These are phyloP conservation scores for Lepisosteus oculatus DNA, from an alignment of 2,113 vertebrate genomes.

Conservation along the genomic window DNA sequence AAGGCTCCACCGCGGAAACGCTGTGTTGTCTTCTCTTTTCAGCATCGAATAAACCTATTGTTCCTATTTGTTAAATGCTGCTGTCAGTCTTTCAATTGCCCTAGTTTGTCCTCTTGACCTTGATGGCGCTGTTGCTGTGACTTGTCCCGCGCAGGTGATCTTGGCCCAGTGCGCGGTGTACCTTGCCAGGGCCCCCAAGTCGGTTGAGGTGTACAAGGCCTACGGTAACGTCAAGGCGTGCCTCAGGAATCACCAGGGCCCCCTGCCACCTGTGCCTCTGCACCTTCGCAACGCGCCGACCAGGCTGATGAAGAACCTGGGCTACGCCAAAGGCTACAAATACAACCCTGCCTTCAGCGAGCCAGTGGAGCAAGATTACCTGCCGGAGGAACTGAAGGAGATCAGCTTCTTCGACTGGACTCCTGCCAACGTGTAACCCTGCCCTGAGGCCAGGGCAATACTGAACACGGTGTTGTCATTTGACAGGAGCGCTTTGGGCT, in stretches of 20 bases:
- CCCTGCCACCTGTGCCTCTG: slow-evolving; percentile 85
- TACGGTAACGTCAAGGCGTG: slow-evolving; percentile 84
- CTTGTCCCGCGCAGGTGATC: slow-evolving; percentile 74
- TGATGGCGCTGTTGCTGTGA: not conserved
- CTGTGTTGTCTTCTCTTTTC: no score
- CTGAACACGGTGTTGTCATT: no score
- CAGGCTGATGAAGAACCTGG: slow-evolving; percentile 86
- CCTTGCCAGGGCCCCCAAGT: slow-evolving; percentile 86
- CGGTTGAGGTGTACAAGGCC: slow-evolving; percentile 81
- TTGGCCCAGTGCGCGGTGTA: slow-evolving; percentile 91
- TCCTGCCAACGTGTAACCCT: slow-evolving; percentile 36
- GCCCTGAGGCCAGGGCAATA: no score
- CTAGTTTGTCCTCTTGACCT: not conserved
- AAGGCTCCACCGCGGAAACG: no score
- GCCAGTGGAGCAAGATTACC: slow-evolving; percentile 82
- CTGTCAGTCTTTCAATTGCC: not conserved
- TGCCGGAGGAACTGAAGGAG: slow-evolving; percentile 78
- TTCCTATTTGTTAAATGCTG: no score
- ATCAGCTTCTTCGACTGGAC: slow-evolving; percentile 76
- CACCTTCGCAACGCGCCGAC: slow-evolving; percentile 92
- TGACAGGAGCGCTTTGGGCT: no score
- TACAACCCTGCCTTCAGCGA: slow-evolving; percentile 80
- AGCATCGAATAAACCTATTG: no score
- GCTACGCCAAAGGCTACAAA: slow-evolving; percentile 87
- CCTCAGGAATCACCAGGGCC: slow-evolving; percentile 82